Base-by-base conservation (phyloP, 2,888 invertebrate genomes). In the Erynnis tages region DNA sequence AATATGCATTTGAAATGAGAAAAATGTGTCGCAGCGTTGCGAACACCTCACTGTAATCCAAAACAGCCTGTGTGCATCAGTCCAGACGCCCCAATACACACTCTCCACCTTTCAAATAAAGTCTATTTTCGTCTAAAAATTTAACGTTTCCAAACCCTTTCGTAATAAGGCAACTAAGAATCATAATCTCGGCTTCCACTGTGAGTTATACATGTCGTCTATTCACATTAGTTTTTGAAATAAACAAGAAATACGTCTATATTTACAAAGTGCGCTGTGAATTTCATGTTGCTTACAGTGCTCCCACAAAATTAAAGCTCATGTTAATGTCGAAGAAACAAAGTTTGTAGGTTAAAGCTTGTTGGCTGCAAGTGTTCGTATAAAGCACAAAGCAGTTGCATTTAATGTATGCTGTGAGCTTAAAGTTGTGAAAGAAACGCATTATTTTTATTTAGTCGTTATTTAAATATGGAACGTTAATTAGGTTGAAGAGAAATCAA, bases 1-100 rank as follows among this genome's bases (percentile, higher is more conserved):
- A 86, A 84, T 86, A 88, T 87, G 85, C 87, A 87, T 81, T 73
- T 73, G 78, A 82, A 84, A 87, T 82, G 82, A 85, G 86, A 87
- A 87, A 86, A 86, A 86, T 85, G 77, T 86, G 82, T 84, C 79
- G 79, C 84, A 78, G 73, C 73, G 73, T 77, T 73, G 76, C 70
- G 69, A 67, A 68, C 62, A 55, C 55, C 35, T 37, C 13, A 14
- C 25, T 25, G n/a, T 5, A 29, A 47, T 47, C 54, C 34, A 38
- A 54, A 66, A 68, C 32, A 58, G 37, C 61, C 2, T 58, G 53
- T 35, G 66, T 53, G 56, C 52, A 54, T 11, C 32, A 13, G 11
- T 35, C 2, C 1, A 7, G n/a, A 2, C 17, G 44, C 10, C 37
- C 23, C 5, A 70, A 68, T 61, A 57, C 57, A 35, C 45, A 63